Percentiles rank a stretch among this genome's conserved stretches.
Conservation (phyloP, 2,888 invertebrate genomes). For the Lithodes maja region DNA sequence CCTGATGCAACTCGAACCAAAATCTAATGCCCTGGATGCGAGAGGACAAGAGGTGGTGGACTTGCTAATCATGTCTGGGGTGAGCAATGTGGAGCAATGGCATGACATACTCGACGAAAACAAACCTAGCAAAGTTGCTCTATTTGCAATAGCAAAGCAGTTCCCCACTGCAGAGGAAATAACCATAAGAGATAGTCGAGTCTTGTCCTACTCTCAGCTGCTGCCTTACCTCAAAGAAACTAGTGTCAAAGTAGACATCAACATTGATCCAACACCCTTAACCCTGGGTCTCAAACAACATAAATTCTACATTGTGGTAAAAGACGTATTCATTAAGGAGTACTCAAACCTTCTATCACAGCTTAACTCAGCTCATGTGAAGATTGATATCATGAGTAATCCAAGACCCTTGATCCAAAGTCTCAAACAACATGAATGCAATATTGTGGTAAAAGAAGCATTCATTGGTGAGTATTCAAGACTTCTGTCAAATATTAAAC, state of each 20-base stretch:
- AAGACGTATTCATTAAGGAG: no score
- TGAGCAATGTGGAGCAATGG: neutral
- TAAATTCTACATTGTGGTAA: no score
- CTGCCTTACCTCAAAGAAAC: conserved; percentile 4
- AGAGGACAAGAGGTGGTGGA: neutral
- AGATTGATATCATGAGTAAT: no score
- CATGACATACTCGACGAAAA: neutral
- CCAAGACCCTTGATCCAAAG: no score
- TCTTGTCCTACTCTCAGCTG: neutral
- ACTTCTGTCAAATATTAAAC: no score
- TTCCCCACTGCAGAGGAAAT: neutral
- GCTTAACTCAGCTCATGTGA: no score
- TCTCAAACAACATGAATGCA: no score
- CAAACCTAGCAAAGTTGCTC: neutral
- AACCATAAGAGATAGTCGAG: neutral
- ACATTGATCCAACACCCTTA: neutral
- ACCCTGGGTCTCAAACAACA: neutral
- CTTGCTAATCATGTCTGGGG: neutral
- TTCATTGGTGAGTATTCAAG: no score
- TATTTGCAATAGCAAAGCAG: neutral
- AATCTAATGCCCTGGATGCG: neutral
- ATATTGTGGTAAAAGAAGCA: no score
- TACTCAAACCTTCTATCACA: no score
- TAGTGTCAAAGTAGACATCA: neutral
- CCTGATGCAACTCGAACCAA: neutral